Evolutionary conservation across 2,888 invertebrate genomes (phyloP).

Genomic region (Hypsopygia costalis): DNA sequence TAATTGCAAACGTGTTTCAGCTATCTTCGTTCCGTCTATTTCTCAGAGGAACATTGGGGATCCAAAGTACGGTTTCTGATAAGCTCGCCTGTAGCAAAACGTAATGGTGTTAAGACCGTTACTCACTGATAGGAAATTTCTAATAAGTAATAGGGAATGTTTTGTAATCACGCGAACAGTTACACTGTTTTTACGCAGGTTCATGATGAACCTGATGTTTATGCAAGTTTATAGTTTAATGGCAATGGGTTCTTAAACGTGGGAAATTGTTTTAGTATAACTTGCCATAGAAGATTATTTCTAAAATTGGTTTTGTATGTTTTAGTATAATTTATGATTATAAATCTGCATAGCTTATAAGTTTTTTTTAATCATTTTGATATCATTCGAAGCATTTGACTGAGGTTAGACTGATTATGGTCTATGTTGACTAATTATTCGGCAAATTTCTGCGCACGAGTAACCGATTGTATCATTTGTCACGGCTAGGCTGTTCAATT

Average conservation of each 20-base stretch:
- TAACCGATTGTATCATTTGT: slow-evolving; percentile 27
- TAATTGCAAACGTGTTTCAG: slow-evolving; percentile 1
- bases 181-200: slow-evolving; percentile 40
- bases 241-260: too few species aligned
- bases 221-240: too few species aligned
- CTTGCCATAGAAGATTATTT: too few species aligned
- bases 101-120: slow-evolving; percentile 57
- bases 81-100: slow-evolving; percentile 40
- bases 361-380: too few species aligned
- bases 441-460: slow-evolving; percentile 22
- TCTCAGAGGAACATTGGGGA: slow-evolving; percentile 12
- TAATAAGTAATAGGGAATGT: slow-evolving; percentile 52
- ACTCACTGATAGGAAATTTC: slow-evolving; percentile 53
- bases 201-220: background rate
- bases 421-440: slow-evolving; percentile 21
- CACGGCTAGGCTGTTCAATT: slow-evolving; percentile 30
- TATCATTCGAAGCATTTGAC: background rate
- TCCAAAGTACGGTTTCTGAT: slow-evolving; percentile 20
- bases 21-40: background rate
- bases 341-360: too few species aligned
- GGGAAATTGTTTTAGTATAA: too few species aligned
- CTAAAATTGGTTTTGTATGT: too few species aligned
- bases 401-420: too few species aligned
- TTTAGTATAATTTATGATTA: too few species aligned
- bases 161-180: slow-evolving; percentile 54